Evolutionary conservation across 2,797 vertebrate species (phyloP).

Genomic region (Eutrigla gurnardus): DNA sequence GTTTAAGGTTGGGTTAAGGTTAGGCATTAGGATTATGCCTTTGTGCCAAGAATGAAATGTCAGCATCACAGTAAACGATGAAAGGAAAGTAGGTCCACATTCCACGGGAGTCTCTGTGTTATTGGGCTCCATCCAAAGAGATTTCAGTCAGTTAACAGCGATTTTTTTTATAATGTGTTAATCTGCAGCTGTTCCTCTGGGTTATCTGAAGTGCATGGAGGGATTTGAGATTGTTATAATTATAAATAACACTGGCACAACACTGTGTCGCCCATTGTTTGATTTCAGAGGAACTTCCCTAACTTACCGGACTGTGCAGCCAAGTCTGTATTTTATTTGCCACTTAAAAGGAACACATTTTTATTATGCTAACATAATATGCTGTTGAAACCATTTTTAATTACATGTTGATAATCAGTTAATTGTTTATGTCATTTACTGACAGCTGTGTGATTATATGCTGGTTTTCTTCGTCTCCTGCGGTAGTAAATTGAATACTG

Average conservation of each 20-base stretch:
- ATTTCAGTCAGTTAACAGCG: slow-evolving; percentile 19
- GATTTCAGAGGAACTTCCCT: slow-evolving; percentile 55
- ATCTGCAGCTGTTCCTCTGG: slow-evolving; percentile 61
- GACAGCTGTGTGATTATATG: not conserved
- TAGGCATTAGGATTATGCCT: not conserved
- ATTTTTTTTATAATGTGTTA: slow-evolving; percentile 40
- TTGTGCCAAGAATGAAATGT: slow-evolving; percentile 16
- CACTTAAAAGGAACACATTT: slow-evolving; percentile 9
- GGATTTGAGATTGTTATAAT: slow-evolving; percentile 56
- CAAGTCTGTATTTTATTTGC: slow-evolving; percentile 16
- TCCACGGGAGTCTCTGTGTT: slow-evolving; percentile 6
- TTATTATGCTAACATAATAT: not conserved
- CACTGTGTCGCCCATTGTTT: slow-evolving; percentile 51
- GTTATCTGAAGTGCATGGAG: slow-evolving; percentile 56
- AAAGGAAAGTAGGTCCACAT: not conserved
- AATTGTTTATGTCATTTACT: not conserved
- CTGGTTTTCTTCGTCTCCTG: not conserved
- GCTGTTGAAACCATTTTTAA: not conserved
- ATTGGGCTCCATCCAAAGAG: slow-evolving; percentile 20
- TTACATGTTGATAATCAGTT: not conserved
- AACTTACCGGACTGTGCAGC: slow-evolving; percentile 34
- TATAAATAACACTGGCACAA: slow-evolving; percentile 52
- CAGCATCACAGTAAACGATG: slow-evolving; percentile 28
- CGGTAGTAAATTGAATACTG: not conserved
- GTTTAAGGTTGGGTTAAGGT: too few relatives aligned